Evolutionary conservation across 2,888 invertebrate species (phyloP), one percentile per base, ranked within the genome.

Genomic region (Dendrolimus pini): DNA sequence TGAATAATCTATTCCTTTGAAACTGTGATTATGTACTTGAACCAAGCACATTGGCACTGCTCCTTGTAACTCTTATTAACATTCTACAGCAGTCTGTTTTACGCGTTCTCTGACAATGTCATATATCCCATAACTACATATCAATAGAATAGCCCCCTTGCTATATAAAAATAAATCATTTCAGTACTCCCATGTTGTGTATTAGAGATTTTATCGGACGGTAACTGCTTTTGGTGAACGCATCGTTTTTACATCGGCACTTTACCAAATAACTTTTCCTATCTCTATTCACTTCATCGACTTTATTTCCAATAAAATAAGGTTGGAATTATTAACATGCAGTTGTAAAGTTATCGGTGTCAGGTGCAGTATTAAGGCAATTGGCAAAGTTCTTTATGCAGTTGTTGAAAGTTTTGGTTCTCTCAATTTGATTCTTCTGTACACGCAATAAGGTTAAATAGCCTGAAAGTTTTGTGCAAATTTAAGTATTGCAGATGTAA

Each of bases 151-250:
- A 9, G 47, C n/a, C 42, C 41, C 53, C 30, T 54, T 7, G 55
- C 47, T 10, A 8, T 47, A 47, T 47, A 47, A 47, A 7, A 41
- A 55, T 14, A 9, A 55, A 47, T 14, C 18, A 41, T 13, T 47
- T 55, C 47, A 47, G 47, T 47, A 47, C 47, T 47, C 47, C 47
- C 47, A 47, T 47, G 47, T 47, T 47, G 47, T 47, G 47, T 47
- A 47, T 47, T 47, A 47, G 47, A 67, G 83, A 85, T 83, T 77
- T 74, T 82, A 83, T 84, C 82, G 69, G 61, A 54, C 66, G 66
- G 72, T 77, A 78, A 77, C 76, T 70, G 71, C 76, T 78, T 77
- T 74, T 74, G 72, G 65, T 70, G 69, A 75, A 77, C 73, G 72
- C 75, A 77, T 80, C 77, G 77, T 77, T 80, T 80, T 80, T 75